phyloP scores from a whole-genome alignment of 2,113 vertebrate genomes.

The Acrocephalus arundinaceus region DNA sequence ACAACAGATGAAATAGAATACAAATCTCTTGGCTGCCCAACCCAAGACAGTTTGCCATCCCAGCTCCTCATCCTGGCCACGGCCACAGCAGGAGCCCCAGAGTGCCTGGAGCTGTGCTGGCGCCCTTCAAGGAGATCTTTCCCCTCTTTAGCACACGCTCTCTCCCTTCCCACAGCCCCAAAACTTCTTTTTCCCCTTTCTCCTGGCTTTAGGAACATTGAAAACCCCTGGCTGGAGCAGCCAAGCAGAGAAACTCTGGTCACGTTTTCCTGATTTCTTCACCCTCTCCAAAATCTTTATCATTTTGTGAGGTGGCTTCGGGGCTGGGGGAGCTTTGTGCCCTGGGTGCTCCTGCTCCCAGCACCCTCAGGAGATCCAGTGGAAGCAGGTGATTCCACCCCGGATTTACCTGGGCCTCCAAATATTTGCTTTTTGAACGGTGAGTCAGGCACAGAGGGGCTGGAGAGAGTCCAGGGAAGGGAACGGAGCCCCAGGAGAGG shows the following conservation, averaged over 20 bases:
- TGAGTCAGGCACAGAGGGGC: neutral
- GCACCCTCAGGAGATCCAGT: neutral
- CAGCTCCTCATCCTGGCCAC: neutral
- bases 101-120: neutral
- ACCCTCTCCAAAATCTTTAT: neutral
- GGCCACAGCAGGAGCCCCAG: neutral
- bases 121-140: neutral
- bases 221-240: neutral
- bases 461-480: neutral
- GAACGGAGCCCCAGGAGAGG: rapidly evolving
- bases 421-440: neutral
- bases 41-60: neutral
- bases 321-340: neutral
- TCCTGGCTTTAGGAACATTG: neutral
- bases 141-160: neutral
- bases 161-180: neutral
- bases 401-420: neutral
- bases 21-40: too few species aligned
- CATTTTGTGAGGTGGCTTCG: neutral
- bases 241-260: neutral
- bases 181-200: neutral
- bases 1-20: too few species aligned
- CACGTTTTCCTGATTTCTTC: neutral
- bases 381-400: neutral
- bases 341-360: neutral